phyloP scores from a whole-genome alignment of 2,113 vertebrate genomes.

The Alexandromys fortis region DNA sequence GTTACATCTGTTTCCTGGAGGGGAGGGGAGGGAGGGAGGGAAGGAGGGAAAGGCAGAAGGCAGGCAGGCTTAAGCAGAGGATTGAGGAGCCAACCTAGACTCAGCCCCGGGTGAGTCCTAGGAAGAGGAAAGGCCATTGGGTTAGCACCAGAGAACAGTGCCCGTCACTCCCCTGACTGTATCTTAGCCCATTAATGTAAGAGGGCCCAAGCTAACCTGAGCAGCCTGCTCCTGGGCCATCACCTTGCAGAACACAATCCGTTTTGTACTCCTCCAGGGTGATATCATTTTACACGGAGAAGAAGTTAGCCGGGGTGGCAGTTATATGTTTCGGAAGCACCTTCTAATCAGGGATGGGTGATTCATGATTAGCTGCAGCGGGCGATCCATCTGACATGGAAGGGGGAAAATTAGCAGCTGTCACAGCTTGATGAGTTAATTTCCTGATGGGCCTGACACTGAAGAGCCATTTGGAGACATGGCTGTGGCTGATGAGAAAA shows the following conservation, averaged over 20 bases:
- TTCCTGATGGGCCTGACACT: conserved; percentile 97
- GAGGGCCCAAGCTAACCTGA: conserved; percentile 77
- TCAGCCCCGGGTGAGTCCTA: conserved; percentile 68
- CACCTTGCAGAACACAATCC: conserved; percentile 84
- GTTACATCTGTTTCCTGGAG: not conserved
- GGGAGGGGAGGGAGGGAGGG: too few species aligned
- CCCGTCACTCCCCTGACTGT: conserved; percentile 81
- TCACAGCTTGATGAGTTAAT: conserved; percentile 97
- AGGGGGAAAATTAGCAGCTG: conserved; percentile 99
- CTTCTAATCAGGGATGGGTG: conserved; percentile 95
- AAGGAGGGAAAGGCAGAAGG: not conserved
- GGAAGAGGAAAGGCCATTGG: conserved; percentile 78
- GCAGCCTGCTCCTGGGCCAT: conserved; percentile 79
- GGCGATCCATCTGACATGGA: conserved; percentile 95
- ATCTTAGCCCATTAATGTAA: conserved; percentile 85
- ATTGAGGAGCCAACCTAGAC: conserved; percentile 55
- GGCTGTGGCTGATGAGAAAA: conserved; percentile 93
- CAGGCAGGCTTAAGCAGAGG: not conserved
- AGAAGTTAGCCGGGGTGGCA: conserved; percentile 89
- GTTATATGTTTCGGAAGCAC: conserved; percentile 91
- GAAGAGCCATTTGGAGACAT: conserved; percentile 91
- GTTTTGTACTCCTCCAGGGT: conserved; percentile 85
- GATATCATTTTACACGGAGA: conserved; percentile 89
- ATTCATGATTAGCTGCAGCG: conserved; percentile 97
- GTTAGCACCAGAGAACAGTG: conserved; percentile 80